phyloP scores from a whole-genome alignment of 2,113 vertebrate species.

The Gavia stellata region DNA sequence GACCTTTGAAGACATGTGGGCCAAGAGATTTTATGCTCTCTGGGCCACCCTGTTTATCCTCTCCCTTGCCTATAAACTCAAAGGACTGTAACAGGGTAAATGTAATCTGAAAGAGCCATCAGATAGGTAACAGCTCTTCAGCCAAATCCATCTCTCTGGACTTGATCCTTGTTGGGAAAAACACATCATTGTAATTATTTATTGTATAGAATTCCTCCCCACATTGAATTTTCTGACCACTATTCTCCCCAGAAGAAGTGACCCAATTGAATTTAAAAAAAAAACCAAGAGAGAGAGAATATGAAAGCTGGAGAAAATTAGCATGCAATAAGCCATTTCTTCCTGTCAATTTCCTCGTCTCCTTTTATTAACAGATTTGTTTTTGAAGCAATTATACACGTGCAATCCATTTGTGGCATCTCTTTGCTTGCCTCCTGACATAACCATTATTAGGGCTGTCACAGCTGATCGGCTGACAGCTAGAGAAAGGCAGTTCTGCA shows the following conservation, averaged over 20 bases:
- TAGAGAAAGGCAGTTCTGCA: constrained; percentile 28
- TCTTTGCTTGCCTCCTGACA: constrained; percentile 62
- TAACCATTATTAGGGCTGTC: constrained; percentile 60
- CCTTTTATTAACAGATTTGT: constrained; percentile 61
- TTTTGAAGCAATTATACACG: constrained; percentile 67
- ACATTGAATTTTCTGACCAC: not conserved
- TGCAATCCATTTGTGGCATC: constrained; percentile 60
- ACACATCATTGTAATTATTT: not conserved
- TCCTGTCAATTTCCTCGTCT: constrained; percentile 19
- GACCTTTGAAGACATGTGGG: not conserved
- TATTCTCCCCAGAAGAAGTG: not conserved
- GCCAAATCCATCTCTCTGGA: constrained; percentile 21
- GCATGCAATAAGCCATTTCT: constrained; percentile 33
- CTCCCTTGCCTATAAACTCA: not conserved
- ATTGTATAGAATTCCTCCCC: not conserved
- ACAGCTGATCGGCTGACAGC: constrained; percentile 35
- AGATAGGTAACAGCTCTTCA: not conserved
- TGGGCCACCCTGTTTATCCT: not conserved
- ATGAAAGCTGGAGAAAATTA: constrained; percentile 20
- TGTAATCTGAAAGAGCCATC: not conserved
- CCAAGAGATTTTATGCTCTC: not conserved
- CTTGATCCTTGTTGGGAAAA: not conserved
- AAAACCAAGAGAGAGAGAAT: not conserved
- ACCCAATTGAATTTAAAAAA: not conserved
- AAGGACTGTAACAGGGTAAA: not conserved